Percentiles rank a stretch among this genome's conserved stretches.
Evolutionary conservation across 2,113 vertebrate genomes (phyloP).

Genomic region (Marmota flaviventris): DNA sequence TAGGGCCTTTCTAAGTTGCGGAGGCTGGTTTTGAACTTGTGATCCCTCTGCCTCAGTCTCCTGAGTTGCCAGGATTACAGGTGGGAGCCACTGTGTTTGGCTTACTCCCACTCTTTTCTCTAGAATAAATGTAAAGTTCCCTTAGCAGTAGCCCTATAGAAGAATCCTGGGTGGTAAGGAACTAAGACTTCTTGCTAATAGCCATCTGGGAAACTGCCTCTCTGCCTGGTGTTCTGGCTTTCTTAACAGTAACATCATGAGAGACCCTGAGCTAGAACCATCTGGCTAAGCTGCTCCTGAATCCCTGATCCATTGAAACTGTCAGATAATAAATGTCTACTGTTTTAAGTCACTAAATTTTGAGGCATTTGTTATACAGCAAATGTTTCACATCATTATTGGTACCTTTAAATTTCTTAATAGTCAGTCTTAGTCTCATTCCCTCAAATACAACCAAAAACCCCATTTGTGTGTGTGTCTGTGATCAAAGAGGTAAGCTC

Average conservation of each 20-base stretch:
- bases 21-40: too few species aligned
- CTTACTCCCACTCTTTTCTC: neutral
- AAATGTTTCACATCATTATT: neutral
- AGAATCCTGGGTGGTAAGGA: neutral
- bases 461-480: neutral
- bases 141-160: neutral
- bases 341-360: conserved; percentile 36
- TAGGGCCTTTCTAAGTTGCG: too few species aligned
- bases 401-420: conserved; percentile 7
- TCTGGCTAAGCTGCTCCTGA: neutral
- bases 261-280: neutral
- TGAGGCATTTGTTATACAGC: neutral
- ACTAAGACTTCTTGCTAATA: neutral
- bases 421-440: neutral
- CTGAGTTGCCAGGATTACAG: too few species aligned
- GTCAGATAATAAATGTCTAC: neutral
- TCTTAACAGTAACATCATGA: conserved; percentile 18
- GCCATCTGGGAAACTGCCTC: neutral
- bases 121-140: neutral
- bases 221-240: neutral
- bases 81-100: too few species aligned
- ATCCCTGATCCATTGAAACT: neutral
- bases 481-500: neutral
- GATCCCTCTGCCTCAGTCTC: too few species aligned
- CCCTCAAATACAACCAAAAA: neutral